Evolutionary conservation across 2,113 vertebrate species (phyloP).

Genomic region (Oncorhynchus gorbuscha): DNA sequence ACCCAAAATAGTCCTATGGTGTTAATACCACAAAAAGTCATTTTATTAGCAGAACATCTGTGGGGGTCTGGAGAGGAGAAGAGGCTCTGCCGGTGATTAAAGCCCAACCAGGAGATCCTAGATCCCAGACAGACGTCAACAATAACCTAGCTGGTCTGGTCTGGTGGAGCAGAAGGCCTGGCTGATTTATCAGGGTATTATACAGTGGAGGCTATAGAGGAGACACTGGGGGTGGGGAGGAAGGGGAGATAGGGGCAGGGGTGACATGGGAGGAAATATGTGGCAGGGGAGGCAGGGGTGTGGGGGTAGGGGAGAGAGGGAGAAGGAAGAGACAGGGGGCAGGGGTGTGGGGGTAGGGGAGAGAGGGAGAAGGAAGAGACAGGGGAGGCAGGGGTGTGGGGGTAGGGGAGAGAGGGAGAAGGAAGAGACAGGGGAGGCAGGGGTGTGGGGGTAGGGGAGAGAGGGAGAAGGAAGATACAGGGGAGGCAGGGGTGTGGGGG

Average conservation of each 20-base stretch:
- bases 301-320: constrained; percentile 23
- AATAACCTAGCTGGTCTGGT: constrained; percentile 52
- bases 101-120: constrained; percentile 8
- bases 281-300: neutral
- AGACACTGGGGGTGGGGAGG: neutral
- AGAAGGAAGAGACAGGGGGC: constrained; percentile 41
- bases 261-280: neutral
- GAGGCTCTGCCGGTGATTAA: constrained; percentile 63
- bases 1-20: constrained; percentile 62
- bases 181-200: constrained; percentile 3
- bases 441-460: constrained; percentile 26
- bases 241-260: neutral
- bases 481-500: constrained; percentile 51
- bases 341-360: constrained; percentile 22
- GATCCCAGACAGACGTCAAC: constrained; percentile 65
- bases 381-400: constrained; percentile 49
- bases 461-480: too few species aligned
- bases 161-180: neutral
- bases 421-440: constrained; percentile 51
- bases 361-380: too few species aligned
- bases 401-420: neutral
- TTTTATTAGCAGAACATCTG: constrained; percentile 71
- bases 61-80: constrained; percentile 58
- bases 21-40: constrained; percentile 69
- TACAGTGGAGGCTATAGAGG: neutral